Conservation (phyloP, 2,888 invertebrate species). For the Octonoba sinensis region DNA sequence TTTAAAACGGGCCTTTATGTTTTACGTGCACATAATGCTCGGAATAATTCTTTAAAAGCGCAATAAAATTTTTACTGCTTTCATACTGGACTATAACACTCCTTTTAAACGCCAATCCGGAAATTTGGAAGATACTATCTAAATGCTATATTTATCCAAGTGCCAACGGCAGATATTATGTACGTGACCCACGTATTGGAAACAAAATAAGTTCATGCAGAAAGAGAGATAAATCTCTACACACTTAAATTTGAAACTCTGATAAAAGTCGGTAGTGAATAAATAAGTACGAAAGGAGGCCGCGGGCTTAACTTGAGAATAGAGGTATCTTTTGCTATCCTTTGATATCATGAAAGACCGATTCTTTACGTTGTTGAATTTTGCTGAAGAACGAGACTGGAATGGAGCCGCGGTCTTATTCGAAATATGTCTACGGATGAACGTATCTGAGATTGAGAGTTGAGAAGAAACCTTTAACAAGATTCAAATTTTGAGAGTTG, state of each 20-base stretch:
- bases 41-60: slow-evolving; percentile 32
- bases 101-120: slow-evolving; percentile 25
- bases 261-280: neutral
- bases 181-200: neutral
- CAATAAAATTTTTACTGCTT: slow-evolving; percentile 33
- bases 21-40: slow-evolving; percentile 15
- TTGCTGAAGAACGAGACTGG: too few relatives aligned
- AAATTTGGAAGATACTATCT: slow-evolving; percentile 30
- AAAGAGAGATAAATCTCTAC: slow-evolving; percentile 16
- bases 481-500: too few relatives aligned
- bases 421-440: too few relatives aligned
- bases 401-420: too few relatives aligned
- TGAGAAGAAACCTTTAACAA: too few relatives aligned
- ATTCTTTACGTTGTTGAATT: too few relatives aligned
- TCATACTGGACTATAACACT: neutral
- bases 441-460: too few relatives aligned
- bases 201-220: slow-evolving; percentile 1
- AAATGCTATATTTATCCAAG: slow-evolving; percentile 12
- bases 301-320: too few relatives aligned
- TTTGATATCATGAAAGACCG: too few relatives aligned
- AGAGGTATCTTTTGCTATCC: too few relatives aligned
- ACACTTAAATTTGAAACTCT: slow-evolving; percentile 17
- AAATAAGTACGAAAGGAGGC: neutral
- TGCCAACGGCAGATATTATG: slow-evolving; percentile 13
- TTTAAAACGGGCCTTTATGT: slow-evolving; percentile 12